Base-by-base conservation (phyloP, 1,140 invertebrate species). In the Fopius arisanus region DNA sequence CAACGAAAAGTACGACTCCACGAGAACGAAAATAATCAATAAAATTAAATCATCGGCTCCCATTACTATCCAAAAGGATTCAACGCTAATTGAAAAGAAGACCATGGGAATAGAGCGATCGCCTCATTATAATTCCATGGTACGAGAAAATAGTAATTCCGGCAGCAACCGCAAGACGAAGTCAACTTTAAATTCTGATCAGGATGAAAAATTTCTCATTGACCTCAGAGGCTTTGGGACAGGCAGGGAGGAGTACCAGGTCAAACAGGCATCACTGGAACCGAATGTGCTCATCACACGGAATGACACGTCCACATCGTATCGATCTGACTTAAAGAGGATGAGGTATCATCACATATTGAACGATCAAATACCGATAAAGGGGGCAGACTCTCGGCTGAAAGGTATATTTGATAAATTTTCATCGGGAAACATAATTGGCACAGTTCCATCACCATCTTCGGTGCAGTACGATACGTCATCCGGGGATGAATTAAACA, bases 11-110 rank as follows among this genome's bases (percentile, higher is more conserved):
- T 37, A 69, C 26, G 59, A 37, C 12, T 29, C 41, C 16, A 26
- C 51, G 48, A 62, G 40, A 54, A 54, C 4, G 66, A 68, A 73
- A 48, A 23, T 59, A 33, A 31, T 16, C 12, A 9, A 31, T 62
- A 48, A 59, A 63, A 74, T 68, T 29, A 69, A 69, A 74, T 74
- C 72, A 54, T 74, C 41, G 40, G 63, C 62, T 63, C 48, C 31
- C 40, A 43, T 16, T 31, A 37, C 16, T 48, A 19, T 40, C 14
- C 3, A 21, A 12, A n/a, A 31, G 54, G 37, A 62, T 37, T 14
- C 43, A 21, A 23, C 28, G 31, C 54, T 65, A 69, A 74, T 69
- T 69, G 72, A 29, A 69, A 31, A 29, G 72, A 14, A n/a, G 51
- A 74, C 54, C 19, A 59, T 59, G 54, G 54, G 5, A 31, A 28